Conservation (phyloP, 2,797 vertebrate species). For the Mormyrus hasselquistii region DNA sequence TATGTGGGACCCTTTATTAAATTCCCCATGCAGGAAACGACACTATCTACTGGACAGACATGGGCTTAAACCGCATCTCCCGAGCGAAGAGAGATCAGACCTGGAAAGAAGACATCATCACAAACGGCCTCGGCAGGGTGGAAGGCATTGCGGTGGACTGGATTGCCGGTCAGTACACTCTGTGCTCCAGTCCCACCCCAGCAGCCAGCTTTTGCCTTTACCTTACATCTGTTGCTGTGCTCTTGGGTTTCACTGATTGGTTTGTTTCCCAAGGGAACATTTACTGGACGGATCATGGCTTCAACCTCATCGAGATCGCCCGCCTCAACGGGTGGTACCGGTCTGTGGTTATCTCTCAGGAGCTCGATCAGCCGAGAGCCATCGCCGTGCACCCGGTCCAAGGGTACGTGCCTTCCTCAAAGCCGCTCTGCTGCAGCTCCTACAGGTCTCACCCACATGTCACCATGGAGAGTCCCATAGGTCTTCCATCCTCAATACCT, state of each 20-base stretch:
- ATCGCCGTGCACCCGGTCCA: conserved; percentile 89
- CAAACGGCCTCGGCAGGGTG: conserved; percentile 86
- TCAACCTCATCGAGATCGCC: conserved; percentile 92
- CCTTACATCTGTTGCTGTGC: background rate
- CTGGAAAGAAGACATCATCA: conserved; percentile 88
- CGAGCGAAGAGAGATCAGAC: conserved; percentile 88
- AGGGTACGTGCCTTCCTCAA: conserved; percentile 65
- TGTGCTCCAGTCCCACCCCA: background rate
- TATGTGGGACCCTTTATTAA: background rate
- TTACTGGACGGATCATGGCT: conserved; percentile 96
- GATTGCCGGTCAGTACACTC: conserved; percentile 74
- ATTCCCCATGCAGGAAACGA: conserved; percentile 69
- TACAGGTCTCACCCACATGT: background rate
- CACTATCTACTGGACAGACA: conserved; percentile 96
- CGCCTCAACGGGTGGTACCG: conserved; percentile 88
- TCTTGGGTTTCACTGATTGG: background rate
- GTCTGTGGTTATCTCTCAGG: conserved; percentile 88
- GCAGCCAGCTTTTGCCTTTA: background rate
- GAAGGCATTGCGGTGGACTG: conserved; percentile 93
- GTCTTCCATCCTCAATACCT: background rate
- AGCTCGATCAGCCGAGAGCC: conserved; percentile 88
- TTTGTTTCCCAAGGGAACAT: conserved; percentile 73
- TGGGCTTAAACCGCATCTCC: conserved; percentile 93
- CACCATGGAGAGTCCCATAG: background rate
- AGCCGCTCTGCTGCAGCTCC: background rate